Base-by-base conservation (phyloP, 2,113 vertebrate genomes). In the Arothron firmamentum region DNA sequence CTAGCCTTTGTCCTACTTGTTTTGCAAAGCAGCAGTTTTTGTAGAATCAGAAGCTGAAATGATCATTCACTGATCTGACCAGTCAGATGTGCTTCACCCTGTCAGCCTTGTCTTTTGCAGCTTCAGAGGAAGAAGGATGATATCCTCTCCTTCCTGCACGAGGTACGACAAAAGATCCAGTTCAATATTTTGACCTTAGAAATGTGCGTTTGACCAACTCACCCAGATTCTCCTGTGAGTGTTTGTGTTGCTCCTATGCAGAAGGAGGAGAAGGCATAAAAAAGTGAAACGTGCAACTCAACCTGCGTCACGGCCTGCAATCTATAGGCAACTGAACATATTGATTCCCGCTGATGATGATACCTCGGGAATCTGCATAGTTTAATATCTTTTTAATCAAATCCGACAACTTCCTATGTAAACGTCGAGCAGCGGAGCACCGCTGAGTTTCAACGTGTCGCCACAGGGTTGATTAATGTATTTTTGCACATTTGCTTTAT, bases 91-190 rank as follows among this genome's bases (percentile, higher is more conserved):
- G 2, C 45, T 8, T 47, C 15, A 8, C n/a, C 1, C 6, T 47
- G 45, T 16, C 45, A 16, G 6, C 45, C 1, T 65, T 60, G 34
- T 65, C 13, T 48, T 28, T 77, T 83, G 42, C 77, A 92, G 82
- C 79, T 91, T 53, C 87, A 92, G 80, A 92, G 89, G 70, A 87
- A 90, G 70, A 91, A 90, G 75, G 88, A 91, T 68, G 87, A 86
- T 16, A 86, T 88, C 67, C 60, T 91, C 3, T 85, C 87, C 48
- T 86, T 90, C 84, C 78, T 91, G 1, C 87, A 90, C 20, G 87
- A 90, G 90, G 91, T 92, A 84, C 47, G 84, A 67, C 8, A 52
- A 45, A 53, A 19, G 1, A 19, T 5, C 25, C 20, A 6, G 10
- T 47, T 54, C 28, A 7, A 9, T 47, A 6, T 34, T 54, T 52